Evolutionary conservation across 2,113 vertebrate genomes (phyloP), one percentile per base, ranked within the genome.

Genomic region (Leucoraja erinaceus): DNA sequence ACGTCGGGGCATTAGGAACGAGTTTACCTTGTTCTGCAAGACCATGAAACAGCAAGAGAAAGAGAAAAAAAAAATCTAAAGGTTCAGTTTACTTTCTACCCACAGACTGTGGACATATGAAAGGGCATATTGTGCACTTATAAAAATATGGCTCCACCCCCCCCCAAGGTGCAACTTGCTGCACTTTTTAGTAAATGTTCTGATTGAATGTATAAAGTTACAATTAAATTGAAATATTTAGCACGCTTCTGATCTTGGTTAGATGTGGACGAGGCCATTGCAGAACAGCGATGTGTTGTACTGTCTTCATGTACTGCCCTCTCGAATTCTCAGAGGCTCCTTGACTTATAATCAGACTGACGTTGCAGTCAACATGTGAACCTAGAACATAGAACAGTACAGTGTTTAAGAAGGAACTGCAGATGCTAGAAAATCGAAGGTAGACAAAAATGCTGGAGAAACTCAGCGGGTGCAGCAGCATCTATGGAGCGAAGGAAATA

Each of bases 11-110:
- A 68, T 10, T 74, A 47, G 68, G 14, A 91, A 91, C 68, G 68
- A 47, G 68, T 91, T 91, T 72, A 33, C 18, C 88, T 91, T 72
- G 88, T 91, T 91, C n/a, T 91, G 66, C 38, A 54, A 31, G 90
- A 54, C 31, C 90, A 33, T 54, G 38, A 63, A 63, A 61, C 56
- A 63, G 59, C 31, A n/a, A 63, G 59, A n/a, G 83, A 61, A n/a
- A 0, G 81, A 84, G 54, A 90, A 61, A n/a, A n/a, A 68, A 72
- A n/a, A 90, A 72, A 70, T 12, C 61, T 90, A 10, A 78, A 72
- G 68, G 66, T 91, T 91, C 66, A 47, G 20, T 91, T 91, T 68
- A 91, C 9, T 72, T n/a, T 8, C 31, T 25, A 68, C 66, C 90
- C 66, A 70, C 31, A 72, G 18, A 9, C 31, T 33, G 4, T 74